Conservation (phyloP, 1,140 invertebrate genomes). For the Diorhabda elongata region DNA sequence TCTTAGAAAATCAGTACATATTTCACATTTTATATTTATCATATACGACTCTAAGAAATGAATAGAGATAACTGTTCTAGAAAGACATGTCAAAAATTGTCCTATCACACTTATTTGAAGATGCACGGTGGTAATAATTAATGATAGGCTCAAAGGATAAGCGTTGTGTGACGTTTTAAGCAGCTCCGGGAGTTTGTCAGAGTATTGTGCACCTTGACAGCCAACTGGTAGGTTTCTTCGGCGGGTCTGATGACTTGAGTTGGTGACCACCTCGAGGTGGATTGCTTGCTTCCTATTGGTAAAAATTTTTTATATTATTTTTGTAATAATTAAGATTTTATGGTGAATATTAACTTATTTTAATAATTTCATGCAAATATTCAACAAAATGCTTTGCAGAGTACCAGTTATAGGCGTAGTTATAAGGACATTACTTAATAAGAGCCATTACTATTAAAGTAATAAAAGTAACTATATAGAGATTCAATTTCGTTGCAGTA, state of each 20-base stretch:
- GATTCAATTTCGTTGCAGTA: too few species aligned
- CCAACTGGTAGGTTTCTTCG: slow-evolving; percentile 69
- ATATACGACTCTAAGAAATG: background rate
- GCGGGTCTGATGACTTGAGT: slow-evolving; percentile 65
- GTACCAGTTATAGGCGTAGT: too few species aligned
- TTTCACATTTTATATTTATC: background rate
- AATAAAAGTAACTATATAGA: too few species aligned
- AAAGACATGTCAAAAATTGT: slow-evolving; percentile 10
- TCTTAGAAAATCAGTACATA: background rate
- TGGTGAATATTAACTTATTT: too few species aligned
- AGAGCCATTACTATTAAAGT: too few species aligned
- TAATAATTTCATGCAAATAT: too few species aligned
- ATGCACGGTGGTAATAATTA: background rate
- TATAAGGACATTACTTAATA: too few species aligned
- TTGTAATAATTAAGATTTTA: too few species aligned
- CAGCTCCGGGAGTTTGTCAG: slow-evolving; percentile 54
- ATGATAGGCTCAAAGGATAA: background rate
- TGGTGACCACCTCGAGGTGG: slow-evolving; percentile 71
- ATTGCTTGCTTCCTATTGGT: slow-evolving; percentile 69
- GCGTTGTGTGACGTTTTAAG: background rate
- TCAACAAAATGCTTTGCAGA: too few species aligned
- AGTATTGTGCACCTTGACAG: slow-evolving; percentile 69
- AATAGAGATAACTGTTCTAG: background rate
- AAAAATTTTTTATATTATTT: too few species aligned
- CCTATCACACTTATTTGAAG: background rate